These are phyloP conservation scores for Tragelaphus imberbis DNA, from an alignment of 2,113 vertebrate genomes.

Conservation along the genomic window DNA sequence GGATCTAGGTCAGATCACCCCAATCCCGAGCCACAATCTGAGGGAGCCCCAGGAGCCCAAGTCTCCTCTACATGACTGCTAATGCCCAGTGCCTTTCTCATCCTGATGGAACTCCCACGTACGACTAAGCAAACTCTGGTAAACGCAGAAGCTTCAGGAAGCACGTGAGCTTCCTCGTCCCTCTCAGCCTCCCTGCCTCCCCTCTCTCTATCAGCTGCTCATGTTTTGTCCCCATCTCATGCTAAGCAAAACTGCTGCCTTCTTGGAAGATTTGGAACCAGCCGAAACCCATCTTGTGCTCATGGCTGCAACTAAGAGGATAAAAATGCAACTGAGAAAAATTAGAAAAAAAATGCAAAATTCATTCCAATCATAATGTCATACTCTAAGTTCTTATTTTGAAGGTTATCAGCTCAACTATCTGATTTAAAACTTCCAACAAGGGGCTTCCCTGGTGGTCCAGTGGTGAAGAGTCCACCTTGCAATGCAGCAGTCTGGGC, in stretches of 20 bases:
- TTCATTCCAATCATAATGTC: neutral
- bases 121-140: rapidly evolving
- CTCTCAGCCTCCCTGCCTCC: neutral
- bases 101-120: rapidly evolving
- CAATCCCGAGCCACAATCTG: neutral
- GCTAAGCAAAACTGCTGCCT: neutral
- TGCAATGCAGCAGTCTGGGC: neutral
- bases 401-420: neutral
- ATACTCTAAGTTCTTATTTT: neutral
- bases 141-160: neutral
- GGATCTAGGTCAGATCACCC: neutral
- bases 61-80: rapidly evolving
- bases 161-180: rapidly evolving
- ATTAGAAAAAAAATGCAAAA: neutral
- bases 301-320: neutral
- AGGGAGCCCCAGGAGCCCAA: rapidly evolving
- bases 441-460: neutral
- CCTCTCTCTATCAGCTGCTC: neutral
- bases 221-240: neutral
- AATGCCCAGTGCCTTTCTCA: rapidly evolving
- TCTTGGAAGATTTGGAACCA: neutral
- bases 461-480: neutral
- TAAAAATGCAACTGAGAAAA: neutral
- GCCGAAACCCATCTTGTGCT: neutral
- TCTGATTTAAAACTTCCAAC: neutral